Evolutionary conservation across 2,113 vertebrate genomes (phyloP).

Genomic region (Tichodroma muraria): DNA sequence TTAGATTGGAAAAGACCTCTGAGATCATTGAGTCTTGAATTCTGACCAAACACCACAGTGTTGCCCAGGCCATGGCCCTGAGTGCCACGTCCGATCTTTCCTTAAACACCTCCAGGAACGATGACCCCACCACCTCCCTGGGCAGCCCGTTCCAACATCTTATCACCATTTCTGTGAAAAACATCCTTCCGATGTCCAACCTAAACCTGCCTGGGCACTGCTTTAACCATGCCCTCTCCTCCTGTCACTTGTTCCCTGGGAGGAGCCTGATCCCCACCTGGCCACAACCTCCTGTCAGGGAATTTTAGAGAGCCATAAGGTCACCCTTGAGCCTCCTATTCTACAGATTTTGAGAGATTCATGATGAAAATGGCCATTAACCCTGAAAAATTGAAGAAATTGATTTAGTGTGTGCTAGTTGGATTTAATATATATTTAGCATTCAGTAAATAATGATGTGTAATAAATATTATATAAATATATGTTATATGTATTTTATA

Average conservation of each 20-base stretch:
- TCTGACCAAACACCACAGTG: accelerated
- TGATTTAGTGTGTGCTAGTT: background rate
- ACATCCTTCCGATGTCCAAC: background rate
- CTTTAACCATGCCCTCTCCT: background rate
- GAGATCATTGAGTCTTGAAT: background rate
- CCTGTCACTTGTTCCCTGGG: background rate
- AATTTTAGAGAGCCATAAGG: accelerated
- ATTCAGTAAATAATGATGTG: background rate
- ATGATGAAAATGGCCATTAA: accelerated
- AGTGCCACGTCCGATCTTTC: background rate
- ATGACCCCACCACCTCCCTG: no score
- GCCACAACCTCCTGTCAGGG: background rate
- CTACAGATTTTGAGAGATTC: no score
- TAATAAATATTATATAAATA: background rate
- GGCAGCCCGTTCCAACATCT: background rate
- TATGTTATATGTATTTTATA: background rate
- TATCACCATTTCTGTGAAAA: background rate
- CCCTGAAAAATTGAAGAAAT: background rate
- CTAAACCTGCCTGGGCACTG: background rate
- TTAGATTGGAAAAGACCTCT: background rate
- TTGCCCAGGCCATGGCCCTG: background rate
- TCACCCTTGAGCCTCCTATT: background rate
- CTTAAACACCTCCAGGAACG: accelerated
- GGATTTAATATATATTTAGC: background rate
- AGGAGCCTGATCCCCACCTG: background rate